Base-by-base conservation (phyloP, 2,797 vertebrate genomes). In the Acipenser ruthenus region DNA sequence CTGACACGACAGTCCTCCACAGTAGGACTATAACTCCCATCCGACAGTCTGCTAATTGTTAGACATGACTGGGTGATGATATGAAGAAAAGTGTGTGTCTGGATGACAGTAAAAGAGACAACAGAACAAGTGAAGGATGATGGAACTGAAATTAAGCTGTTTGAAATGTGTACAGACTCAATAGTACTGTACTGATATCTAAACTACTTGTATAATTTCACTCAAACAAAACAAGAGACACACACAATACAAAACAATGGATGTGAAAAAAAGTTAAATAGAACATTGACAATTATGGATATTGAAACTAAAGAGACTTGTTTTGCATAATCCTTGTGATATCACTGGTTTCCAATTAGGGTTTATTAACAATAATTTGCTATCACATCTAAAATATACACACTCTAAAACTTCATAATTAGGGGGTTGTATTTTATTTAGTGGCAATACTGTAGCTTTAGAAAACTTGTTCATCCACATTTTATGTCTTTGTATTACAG, bases 21-120 rank as follows among this genome's bases (percentile, higher is more conserved):
- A 0, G 91, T 91, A 72, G 92, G 93, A 62, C 92, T 91, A 0
- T 75, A 89, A 53, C 82, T 89, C 73, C 91, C 94, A 55, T 94
- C 93, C 76, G 90, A 88, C 75, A 92, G 79, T 71, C 85, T 89
- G 83, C 89, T 86, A 82, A 96, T 79, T 72, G 94, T 95, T 84
- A 98, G 90, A 88, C 96, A 99, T 65, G 91, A 93, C 77, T 95
- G 93, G 59, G 93, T 98, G 88, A 89, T 90, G 82, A 94, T 78
- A 76, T 99, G 95, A 69, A 94, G 87, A 79, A 98, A 91, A 58
- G 92, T 91, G 74, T 78, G 89, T 77, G 87, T 96, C 96, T 98
- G 93, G 76, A 70, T 74, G 67, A 69, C 78, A 86, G 74, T 86
- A 77, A 81, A 74, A 79, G 79, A 73, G 74, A 74, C 52, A 67